Conservation (phyloP, 1,140 invertebrate species). For the Nasonia giraulti region DNA sequence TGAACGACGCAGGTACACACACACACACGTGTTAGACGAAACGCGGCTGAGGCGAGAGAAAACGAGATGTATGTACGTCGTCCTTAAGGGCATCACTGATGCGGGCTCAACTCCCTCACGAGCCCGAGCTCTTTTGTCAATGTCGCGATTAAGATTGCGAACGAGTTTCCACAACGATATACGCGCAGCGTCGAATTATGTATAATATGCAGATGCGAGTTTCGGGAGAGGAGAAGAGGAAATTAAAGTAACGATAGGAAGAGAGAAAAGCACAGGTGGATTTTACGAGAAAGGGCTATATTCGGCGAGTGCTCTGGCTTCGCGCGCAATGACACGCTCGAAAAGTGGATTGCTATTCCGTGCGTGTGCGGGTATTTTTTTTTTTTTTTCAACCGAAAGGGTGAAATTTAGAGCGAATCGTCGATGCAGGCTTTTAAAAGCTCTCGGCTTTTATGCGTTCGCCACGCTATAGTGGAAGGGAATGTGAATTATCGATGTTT, state of each 20-base stretch:
- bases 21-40: not conserved
- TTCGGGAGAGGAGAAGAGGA: too few species aligned
- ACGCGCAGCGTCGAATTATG: too few species aligned
- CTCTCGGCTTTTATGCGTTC: not conserved
- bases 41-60: not conserved
- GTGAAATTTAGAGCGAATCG: not conserved
- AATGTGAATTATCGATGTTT: not conserved
- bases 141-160: slow-evolving; percentile 21
- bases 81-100: slow-evolving; percentile 12
- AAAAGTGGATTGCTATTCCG: too few species aligned
- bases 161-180: not conserved
- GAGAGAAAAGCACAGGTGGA: too few species aligned
- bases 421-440: not conserved
- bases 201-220: too few species aligned
- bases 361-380: too few species aligned
- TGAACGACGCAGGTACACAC: not conserved
- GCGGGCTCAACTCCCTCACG: not conserved
- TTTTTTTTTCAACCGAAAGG: too few species aligned
- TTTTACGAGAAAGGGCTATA: too few species aligned
- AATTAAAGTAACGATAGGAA: too few species aligned
- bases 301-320: too few species aligned
- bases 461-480: not conserved
- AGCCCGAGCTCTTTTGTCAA: slow-evolving; percentile 5
- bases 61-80: not conserved
- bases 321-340: too few species aligned